Percentiles rank a stretch among this genome's conserved stretches.
phyloP scores from a whole-genome alignment of 2,888 invertebrate species.

The Dryobota labecula region DNA sequence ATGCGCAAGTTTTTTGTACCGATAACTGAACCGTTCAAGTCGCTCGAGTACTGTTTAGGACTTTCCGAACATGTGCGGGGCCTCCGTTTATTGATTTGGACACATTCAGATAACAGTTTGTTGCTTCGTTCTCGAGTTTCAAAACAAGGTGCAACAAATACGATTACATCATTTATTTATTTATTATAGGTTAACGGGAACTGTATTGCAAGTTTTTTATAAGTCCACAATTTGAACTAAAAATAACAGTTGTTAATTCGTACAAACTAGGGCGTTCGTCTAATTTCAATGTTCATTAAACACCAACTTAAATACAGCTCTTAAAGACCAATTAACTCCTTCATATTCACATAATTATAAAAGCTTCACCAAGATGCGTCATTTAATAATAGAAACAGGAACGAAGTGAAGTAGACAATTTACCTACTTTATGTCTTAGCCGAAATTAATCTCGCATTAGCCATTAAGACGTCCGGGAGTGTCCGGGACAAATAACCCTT shows the following conservation, averaged over 20 bases:
- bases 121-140: constrained; percentile 39
- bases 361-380: constrained; percentile 45
- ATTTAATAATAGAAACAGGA: constrained; percentile 35
- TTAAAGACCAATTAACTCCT: constrained; percentile 41
- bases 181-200: not conserved
- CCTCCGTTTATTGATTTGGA: constrained; percentile 70
- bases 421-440: constrained; percentile 63
- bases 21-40: constrained; percentile 28
- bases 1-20: constrained; percentile 45
- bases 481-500: constrained; percentile 43
- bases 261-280: not conserved
- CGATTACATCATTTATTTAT: constrained; percentile 36
- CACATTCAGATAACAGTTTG: constrained; percentile 65
- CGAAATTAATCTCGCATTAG: constrained; percentile 65
- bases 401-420: constrained; percentile 53
- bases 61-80: constrained; percentile 53
- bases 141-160: constrained; percentile 20
- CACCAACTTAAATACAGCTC: constrained; percentile 5
- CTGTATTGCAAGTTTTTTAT: not conserved
- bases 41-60: constrained; percentile 59
- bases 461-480: constrained; percentile 63
- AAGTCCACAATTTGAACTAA: not conserved
- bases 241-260: not conserved
- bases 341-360: constrained; percentile 31
- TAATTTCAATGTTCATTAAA: constrained; percentile 23